Conservation (phyloP, 2,113 vertebrate species). For the Redunca redunca region DNA sequence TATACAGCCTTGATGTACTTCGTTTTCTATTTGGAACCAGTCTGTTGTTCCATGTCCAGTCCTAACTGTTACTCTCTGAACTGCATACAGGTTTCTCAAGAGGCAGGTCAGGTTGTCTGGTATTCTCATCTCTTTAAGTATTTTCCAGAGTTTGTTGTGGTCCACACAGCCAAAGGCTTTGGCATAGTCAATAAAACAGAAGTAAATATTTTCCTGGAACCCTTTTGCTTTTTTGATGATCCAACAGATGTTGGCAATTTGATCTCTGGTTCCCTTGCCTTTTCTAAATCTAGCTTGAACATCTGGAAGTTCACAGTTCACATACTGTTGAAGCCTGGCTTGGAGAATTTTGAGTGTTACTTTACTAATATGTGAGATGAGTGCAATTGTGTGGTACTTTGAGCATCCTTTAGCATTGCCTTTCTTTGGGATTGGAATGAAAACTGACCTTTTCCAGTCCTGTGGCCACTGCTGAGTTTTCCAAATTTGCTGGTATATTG, state of each 20-base stretch:
- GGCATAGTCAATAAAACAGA: not conserved
- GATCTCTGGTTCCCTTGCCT: not conserved
- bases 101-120: not conserved
- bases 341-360: not conserved
- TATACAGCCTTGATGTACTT: not conserved
- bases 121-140: not conserved
- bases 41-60: not conserved
- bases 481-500: not conserved
- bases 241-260: not conserved
- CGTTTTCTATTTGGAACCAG: not conserved
- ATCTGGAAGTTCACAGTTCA: not conserved
- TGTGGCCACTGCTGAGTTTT: not conserved
- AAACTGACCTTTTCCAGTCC: not conserved
- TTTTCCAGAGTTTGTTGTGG: not conserved
- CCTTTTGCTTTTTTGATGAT: not conserved
- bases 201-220: not conserved
- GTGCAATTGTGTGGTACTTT: not conserved
- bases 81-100: not conserved
- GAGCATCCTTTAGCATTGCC: not conserved
- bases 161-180: not conserved
- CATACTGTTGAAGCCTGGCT: not conserved
- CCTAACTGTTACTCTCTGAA: not conserved
- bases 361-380: not conserved
- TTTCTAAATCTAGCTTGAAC: not conserved
- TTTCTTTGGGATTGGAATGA: not conserved